These are phyloP conservation scores for Melanotaenia parkinsoni DNA, from an alignment of 2,797 vertebrate species.

Conservation along the genomic window DNA sequence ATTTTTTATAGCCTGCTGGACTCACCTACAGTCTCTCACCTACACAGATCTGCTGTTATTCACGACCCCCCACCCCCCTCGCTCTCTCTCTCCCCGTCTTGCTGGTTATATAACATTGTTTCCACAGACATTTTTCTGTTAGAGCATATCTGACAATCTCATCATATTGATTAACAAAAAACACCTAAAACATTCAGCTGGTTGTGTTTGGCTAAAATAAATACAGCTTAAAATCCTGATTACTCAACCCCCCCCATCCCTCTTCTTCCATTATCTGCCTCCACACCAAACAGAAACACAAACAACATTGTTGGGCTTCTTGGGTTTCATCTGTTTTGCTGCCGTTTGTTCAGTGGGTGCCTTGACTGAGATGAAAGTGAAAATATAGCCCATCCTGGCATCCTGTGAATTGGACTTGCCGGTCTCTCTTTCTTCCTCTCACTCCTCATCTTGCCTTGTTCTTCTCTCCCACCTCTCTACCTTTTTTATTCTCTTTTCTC, in stretches of 20 bases:
- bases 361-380: slow-evolving; percentile 61
- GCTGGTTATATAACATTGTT: slow-evolving; percentile 25
- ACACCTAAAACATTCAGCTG: background rate
- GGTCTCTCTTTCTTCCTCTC: slow-evolving; percentile 25
- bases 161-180: background rate
- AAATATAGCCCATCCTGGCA: slow-evolving; percentile 38
- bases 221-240: slow-evolving; percentile 14
- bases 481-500: slow-evolving; percentile 32
- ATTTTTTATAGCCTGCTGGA: background rate
- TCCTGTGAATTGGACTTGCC: slow-evolving; percentile 33
- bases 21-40: background rate
- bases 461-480: slow-evolving; percentile 35
- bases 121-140: background rate
- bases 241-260: slow-evolving; percentile 40
- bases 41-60: background rate
- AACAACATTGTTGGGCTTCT: slow-evolving; percentile 18
- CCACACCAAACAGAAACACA: slow-evolving; percentile 27
- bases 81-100: too few species aligned
- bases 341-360: slow-evolving; percentile 53
- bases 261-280: slow-evolving; percentile 13
- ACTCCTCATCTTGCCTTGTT: slow-evolving; percentile 35
- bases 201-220: slow-evolving; percentile 2
- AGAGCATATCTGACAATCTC: slow-evolving; percentile 3
- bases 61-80: too few species aligned
- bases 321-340: slow-evolving; percentile 43